Conservation (phyloP, 1,140 invertebrate species). For the Parasteatoda tepidariorum region DNA sequence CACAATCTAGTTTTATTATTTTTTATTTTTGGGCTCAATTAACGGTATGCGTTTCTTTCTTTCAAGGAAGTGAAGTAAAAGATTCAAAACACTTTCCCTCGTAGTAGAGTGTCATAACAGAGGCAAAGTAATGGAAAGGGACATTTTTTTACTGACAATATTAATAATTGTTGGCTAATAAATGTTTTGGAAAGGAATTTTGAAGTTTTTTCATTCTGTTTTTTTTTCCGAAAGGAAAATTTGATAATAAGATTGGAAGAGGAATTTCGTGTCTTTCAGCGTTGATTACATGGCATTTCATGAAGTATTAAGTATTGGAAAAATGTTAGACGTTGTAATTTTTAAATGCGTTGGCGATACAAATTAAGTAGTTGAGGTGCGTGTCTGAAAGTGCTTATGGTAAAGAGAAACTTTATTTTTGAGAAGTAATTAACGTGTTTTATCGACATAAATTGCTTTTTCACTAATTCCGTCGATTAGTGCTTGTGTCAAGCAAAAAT, state of each 20-base stretch:
- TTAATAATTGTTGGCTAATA: constrained; percentile 39
- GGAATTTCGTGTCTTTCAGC: not conserved
- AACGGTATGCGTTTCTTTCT: constrained; percentile 6
- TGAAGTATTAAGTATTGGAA: no score
- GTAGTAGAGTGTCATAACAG: not conserved
- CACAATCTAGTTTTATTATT: not conserved
- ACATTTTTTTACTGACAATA: constrained; percentile 5
- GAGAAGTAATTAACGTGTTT: no score
- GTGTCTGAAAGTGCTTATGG: no score
- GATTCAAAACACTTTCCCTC: not conserved
- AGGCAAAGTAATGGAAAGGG: not conserved
- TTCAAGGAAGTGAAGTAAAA: constrained; percentile 4
- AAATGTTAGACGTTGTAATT: no score
- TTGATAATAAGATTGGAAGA: not conserved
- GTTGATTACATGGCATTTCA: no score
- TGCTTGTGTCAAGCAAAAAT: no score
- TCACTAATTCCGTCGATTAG: no score
- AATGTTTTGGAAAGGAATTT: constrained; percentile 29
- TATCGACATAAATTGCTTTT: no score
- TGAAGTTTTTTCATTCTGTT: not conserved
- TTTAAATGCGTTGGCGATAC: no score
- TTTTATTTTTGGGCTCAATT: constrained; percentile 20
- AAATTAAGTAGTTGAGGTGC: no score
- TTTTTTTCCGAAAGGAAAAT: not conserved
- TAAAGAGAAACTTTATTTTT: no score